Percentiles rank a stretch among this genome's conserved stretches.
Evolutionary conservation across 2,888 invertebrate genomes (phyloP).

Genomic region (Cenopis cana): DNA sequence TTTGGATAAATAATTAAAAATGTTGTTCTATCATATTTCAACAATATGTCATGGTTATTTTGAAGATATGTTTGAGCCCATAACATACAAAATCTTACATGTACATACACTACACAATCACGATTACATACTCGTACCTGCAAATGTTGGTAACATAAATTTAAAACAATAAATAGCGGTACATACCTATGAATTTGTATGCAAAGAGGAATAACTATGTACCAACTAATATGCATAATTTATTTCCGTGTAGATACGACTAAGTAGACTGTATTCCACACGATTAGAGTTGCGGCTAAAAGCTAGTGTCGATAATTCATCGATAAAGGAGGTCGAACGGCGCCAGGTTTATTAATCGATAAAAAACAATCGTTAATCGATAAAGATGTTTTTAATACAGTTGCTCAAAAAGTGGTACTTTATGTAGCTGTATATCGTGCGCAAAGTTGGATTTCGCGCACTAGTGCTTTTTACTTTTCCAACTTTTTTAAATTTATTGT

Average conservation of each 20-base stretch:
- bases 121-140: too few species aligned
- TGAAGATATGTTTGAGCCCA: too few species aligned
- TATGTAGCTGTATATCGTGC: too few species aligned
- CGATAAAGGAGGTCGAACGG: constrained; percentile 81
- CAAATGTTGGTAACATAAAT: too few species aligned
- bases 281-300: constrained; percentile 24
- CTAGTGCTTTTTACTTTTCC: too few species aligned
- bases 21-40: neutral
- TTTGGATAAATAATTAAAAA: neutral
- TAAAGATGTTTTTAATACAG: constrained; percentile 83
- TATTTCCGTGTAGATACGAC: constrained; percentile 17
- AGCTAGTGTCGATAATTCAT: constrained; percentile 79
- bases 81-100: too few species aligned
- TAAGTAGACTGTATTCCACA: constrained; percentile 13
- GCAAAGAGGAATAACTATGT: neutral
- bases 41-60: neutral
- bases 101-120: too few species aligned
- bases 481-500: too few species aligned
- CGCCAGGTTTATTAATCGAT: constrained; percentile 80
- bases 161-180: neutral
- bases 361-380: constrained; percentile 79
- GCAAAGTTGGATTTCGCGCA: too few species aligned
- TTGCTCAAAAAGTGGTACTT: too few species aligned
- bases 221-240: constrained; percentile 22
- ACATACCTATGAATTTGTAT: neutral